Percentiles rank a stretch among this genome's conserved stretches.
Evolutionary conservation across 37 sponge, comb jelly and placozoan species (phyloP).

Genomic region (Spongia lamella): DNA sequence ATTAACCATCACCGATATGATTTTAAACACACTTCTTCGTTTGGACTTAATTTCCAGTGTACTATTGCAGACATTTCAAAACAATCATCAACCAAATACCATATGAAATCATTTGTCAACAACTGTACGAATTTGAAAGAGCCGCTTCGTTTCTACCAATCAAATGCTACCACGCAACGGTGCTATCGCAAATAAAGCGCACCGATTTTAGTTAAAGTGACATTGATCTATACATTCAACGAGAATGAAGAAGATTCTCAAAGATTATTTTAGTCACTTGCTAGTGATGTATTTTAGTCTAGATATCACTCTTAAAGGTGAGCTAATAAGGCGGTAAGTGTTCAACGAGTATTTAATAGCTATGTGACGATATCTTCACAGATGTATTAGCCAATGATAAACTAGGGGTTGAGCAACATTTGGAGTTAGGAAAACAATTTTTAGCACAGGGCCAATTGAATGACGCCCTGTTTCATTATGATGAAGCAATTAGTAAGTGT

Average conservation of each 20-base stretch:
- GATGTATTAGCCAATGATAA: neutral
- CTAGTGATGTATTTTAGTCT: too few relatives aligned
- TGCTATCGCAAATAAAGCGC: conserved; percentile 25
- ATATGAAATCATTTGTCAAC: neutral
- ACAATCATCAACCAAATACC: too few relatives aligned
- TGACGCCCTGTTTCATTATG: conserved; percentile 86
- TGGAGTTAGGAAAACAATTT: conserved; percentile 84
- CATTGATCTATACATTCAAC: too few relatives aligned
- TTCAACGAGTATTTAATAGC: neutral
- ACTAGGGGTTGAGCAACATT: conserved; percentile 55
- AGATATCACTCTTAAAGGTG: too few relatives aligned
- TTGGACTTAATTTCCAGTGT: conserved; percentile 55
- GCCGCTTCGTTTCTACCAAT: conserved; percentile 24
- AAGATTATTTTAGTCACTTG: too few relatives aligned
- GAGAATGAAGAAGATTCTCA: too few relatives aligned
- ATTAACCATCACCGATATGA: neutral
- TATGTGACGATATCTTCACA: neutral
- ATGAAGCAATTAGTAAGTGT: conserved; percentile 82
- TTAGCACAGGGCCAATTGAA: conserved; percentile 77
- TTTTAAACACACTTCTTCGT: conserved; percentile 54
- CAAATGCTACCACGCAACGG: conserved; percentile 27
- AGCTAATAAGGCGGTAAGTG: neutral
- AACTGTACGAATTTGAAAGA: neutral
- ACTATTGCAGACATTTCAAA: neutral
- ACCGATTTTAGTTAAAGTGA: neutral